phyloP scores from a whole-genome alignment of 2,888 invertebrate genomes.

The Pseudococcus jackbeardsleyi region DNA sequence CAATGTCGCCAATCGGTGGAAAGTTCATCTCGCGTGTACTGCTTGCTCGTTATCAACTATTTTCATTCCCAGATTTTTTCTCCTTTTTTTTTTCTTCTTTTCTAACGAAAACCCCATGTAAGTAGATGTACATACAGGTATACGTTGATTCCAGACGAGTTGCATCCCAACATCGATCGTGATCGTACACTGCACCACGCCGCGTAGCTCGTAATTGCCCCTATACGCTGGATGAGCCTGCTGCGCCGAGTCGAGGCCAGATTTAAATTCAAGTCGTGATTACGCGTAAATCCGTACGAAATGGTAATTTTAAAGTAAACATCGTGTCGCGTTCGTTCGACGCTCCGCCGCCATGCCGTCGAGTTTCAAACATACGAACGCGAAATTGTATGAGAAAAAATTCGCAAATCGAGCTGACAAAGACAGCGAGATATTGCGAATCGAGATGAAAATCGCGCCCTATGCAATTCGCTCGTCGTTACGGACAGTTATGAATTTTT shows the following conservation, averaged over 20 bases:
- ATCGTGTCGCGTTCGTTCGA: constrained; percentile 31
- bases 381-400: background rate
- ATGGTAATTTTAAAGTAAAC: constrained; percentile 41
- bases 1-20: background rate
- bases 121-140: background rate
- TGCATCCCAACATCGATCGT: background rate
- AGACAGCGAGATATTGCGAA: background rate
- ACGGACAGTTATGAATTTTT: background rate
- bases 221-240: background rate
- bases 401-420: background rate
- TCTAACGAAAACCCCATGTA: background rate
- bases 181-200: background rate
- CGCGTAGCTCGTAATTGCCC: constrained; percentile 7
- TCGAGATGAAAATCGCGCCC: background rate
- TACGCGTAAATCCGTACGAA: constrained; percentile 17
- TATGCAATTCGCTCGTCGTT: background rate
- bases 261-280: constrained; percentile 43
- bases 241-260: background rate
- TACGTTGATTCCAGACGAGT: background rate
- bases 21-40: background rate
- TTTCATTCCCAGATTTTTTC: background rate
- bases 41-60: background rate
- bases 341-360: background rate
- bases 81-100: background rate
- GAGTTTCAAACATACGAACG: background rate